A percentile compares a stretch with the other conserved stretches of the same genome.
Evolutionary conservation across 1,140 invertebrate species (phyloP).

Genomic region (Macrobrachium rosenbergii): DNA sequence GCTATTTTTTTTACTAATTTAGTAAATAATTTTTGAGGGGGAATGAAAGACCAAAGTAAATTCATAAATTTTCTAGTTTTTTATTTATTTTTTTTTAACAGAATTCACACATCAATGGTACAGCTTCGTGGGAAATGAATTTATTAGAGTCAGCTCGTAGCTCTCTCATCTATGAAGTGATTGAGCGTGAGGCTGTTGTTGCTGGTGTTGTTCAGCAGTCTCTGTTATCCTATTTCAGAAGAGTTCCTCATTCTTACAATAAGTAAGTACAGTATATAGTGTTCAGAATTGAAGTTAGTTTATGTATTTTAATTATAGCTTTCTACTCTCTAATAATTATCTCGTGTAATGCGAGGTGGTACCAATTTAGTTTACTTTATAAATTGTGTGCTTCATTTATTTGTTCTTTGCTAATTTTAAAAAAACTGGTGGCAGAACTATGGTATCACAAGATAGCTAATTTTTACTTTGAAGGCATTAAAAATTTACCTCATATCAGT

Average conservation of each 20-base stretch:
- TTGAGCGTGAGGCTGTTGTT: slow-evolving; percentile 84
- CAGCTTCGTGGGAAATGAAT: slow-evolving; percentile 78
- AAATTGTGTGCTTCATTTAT: too few species aligned
- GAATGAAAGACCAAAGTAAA: not conserved
- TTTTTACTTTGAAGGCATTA: too few species aligned
- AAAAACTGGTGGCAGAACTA: too few species aligned
- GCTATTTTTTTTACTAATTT: too few species aligned
- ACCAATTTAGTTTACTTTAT: too few species aligned
- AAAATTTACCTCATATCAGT: too few species aligned
- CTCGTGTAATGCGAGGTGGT: too few species aligned
- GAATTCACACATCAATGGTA: slow-evolving; percentile 78
- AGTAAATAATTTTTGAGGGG: too few species aligned
- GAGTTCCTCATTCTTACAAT: slow-evolving; percentile 79
- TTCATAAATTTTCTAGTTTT: not conserved
- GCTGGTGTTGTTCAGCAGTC: slow-evolving; percentile 80
- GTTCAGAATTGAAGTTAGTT: not conserved
- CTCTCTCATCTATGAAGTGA: slow-evolving; percentile 87
- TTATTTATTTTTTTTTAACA: slow-evolving; percentile 68
- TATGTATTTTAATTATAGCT: too few species aligned
- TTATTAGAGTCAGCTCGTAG: slow-evolving; percentile 87
- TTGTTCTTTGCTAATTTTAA: too few species aligned
- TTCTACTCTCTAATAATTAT: too few species aligned
- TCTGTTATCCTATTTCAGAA: slow-evolving; percentile 80
- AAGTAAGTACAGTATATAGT: slow-evolving; percentile 72
- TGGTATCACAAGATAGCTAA: too few species aligned